A percentile compares a stretch with the other conserved stretches of the same genome.
Conservation (phyloP, 2,888 invertebrate genomes). For the Lagria hirta region DNA sequence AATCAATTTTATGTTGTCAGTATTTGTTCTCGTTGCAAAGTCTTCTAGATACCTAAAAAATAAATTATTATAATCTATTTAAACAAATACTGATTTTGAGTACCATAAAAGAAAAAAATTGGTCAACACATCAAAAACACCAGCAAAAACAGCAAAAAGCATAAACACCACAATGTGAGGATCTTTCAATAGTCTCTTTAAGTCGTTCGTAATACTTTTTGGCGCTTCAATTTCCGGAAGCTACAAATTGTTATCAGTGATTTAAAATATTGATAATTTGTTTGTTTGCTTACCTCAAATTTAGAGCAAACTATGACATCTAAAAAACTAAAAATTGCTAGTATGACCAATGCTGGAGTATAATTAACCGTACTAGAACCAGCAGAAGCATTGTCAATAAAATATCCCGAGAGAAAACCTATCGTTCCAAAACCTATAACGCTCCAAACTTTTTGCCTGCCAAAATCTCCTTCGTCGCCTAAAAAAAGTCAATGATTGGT, state of each 20-base stretch:
- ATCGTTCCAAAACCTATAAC: conserved; percentile 77
- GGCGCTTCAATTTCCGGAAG: no score
- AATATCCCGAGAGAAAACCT: conserved; percentile 69
- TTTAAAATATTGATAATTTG: no score
- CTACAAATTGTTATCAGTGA: no score
- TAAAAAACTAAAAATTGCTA: conserved; percentile 62
- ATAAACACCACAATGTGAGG: no score
- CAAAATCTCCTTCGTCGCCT: conserved; percentile 73
- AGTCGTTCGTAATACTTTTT: no score
- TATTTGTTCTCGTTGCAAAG: conserved; percentile 64
- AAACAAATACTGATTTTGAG: no score
- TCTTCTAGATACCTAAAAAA: conserved; percentile 82
- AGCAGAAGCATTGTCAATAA: no score
- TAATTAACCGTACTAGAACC: conserved; percentile 63
- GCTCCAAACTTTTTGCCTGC: conserved; percentile 79
- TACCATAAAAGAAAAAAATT: conserved; percentile 84
- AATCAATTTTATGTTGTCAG: conserved; percentile 70
- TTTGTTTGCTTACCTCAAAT: conserved; percentile 59
- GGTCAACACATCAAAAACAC: conserved; percentile 78
- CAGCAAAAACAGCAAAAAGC: no score
- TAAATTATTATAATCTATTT: no score
- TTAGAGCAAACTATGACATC: conserved; percentile 69
- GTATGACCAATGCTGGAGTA: conserved; percentile 71
- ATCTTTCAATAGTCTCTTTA: no score
- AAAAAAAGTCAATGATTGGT: no score